Percentiles rank a stretch among this genome's conserved stretches.
Evolutionary conservation across 2,113 vertebrate species (phyloP).

Genomic region (Rhinoptilus africanus): DNA sequence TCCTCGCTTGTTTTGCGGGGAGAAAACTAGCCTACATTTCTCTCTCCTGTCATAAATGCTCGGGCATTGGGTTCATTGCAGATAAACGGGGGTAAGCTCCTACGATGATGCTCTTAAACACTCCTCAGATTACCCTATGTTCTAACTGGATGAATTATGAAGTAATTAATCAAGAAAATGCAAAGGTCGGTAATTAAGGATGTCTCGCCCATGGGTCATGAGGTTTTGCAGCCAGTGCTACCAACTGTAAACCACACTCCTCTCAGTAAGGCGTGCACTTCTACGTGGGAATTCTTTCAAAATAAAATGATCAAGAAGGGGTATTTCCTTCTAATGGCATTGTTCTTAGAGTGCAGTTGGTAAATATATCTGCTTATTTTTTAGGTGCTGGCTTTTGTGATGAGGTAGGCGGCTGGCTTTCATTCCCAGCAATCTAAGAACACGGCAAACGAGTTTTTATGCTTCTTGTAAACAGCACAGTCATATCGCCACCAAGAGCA

Average conservation of each 20-base stretch:
- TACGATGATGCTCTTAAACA: background rate
- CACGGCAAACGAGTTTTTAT: accelerated
- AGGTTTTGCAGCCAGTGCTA: background rate
- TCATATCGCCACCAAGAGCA: background rate
- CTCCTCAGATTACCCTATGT: background rate
- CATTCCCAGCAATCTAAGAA: background rate
- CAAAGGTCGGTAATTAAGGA: background rate
- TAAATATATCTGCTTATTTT: background rate
- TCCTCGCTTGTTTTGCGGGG: background rate
- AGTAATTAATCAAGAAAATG: background rate
- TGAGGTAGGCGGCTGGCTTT: background rate
- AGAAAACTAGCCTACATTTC: background rate
- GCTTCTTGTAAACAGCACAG: conserved; percentile 21
- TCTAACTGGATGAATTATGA: background rate
- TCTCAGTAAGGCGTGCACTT: background rate
- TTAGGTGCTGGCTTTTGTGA: background rate
- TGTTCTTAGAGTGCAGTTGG: conserved; percentile 5
- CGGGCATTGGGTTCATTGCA: accelerated
- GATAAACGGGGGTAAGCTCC: accelerated
- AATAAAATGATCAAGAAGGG: background rate
- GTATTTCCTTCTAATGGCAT: background rate
- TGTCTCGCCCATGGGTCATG: background rate
- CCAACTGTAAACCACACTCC: background rate
- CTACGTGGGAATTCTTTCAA: background rate
- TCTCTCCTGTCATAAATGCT: background rate